Evolutionary conservation across 2,113 vertebrate species (phyloP).

Genomic region (Vulpes lagopus): DNA sequence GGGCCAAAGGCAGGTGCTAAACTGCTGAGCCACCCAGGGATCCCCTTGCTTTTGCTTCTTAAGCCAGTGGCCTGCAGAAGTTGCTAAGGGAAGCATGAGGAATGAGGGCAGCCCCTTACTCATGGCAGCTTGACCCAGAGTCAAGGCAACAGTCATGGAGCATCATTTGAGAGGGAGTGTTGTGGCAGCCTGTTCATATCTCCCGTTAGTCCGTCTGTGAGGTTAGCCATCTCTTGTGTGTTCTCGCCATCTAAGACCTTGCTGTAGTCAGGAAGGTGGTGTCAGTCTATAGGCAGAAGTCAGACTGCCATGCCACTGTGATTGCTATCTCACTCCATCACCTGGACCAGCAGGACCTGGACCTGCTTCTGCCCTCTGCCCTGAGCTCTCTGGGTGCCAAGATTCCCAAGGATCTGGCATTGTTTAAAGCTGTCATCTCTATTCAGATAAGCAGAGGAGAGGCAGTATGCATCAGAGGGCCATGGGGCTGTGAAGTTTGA

Average conservation of each 20-base stretch:
- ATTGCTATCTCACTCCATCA: rapidly evolving
- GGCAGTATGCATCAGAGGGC: background rate
- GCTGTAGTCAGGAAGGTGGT: background rate
- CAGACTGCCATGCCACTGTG: rapidly evolving
- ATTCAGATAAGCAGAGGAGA: background rate
- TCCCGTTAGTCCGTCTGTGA: background rate
- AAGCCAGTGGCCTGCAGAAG: background rate
- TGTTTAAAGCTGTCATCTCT: background rate
- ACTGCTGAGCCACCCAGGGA: no score
- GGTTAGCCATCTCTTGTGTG: background rate
- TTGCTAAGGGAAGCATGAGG: background rate
- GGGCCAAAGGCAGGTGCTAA: no score
- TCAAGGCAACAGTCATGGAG: background rate
- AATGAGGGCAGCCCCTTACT: background rate
- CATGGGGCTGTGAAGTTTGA: background rate
- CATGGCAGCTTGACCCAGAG: background rate
- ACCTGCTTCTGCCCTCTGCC: background rate
- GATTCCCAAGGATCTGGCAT: background rate
- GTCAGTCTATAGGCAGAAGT: no score
- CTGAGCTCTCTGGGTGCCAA: background rate
- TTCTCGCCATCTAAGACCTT: background rate
- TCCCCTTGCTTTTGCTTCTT: background rate
- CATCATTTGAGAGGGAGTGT: background rate
- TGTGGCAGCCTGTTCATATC: rapidly evolving
- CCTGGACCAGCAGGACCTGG: rapidly evolving